Conservation (phyloP, 2,113 vertebrate species). For the Laticauda colubrina region DNA sequence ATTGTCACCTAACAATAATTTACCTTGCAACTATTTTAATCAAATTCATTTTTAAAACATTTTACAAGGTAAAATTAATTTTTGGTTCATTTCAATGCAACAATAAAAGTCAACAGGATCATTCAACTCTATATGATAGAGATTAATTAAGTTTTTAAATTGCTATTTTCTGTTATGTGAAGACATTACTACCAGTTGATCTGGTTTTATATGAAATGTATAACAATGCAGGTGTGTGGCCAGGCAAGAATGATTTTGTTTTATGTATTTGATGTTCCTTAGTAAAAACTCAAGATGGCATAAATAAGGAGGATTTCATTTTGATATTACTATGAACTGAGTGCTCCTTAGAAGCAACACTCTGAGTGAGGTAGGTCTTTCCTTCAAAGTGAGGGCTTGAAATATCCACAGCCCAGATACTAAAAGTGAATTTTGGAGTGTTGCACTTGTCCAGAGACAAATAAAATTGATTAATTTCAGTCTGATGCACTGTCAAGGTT, state of each 20-base stretch:
- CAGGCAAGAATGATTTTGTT: not conserved
- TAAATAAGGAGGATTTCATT: not conserved
- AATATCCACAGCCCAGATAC: not conserved
- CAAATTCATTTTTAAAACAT: not conserved
- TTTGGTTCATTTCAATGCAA: not conserved
- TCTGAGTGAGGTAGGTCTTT: not conserved
- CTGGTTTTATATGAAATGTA: not conserved
- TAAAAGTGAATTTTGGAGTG: not conserved
- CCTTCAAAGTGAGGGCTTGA: not conserved
- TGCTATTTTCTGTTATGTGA: not conserved
- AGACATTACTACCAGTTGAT: not conserved
- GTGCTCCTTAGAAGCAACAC: not conserved
- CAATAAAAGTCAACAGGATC: not conserved
- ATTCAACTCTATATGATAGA: not conserved
- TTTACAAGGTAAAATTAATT: not conserved
- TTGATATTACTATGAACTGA: not conserved
- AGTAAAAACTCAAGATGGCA: not conserved
- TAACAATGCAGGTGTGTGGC: not conserved
- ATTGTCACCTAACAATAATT: not conserved
- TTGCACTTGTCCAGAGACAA: not conserved
- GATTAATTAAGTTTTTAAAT: not conserved
- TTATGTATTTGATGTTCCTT: not conserved
- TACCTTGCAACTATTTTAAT: conserved; percentile 4
- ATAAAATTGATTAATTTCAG: not conserved
- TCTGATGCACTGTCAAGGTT: not conserved